Base-by-base conservation (phyloP, 1,140 invertebrate genomes). In the Calephelis virginiensis region DNA sequence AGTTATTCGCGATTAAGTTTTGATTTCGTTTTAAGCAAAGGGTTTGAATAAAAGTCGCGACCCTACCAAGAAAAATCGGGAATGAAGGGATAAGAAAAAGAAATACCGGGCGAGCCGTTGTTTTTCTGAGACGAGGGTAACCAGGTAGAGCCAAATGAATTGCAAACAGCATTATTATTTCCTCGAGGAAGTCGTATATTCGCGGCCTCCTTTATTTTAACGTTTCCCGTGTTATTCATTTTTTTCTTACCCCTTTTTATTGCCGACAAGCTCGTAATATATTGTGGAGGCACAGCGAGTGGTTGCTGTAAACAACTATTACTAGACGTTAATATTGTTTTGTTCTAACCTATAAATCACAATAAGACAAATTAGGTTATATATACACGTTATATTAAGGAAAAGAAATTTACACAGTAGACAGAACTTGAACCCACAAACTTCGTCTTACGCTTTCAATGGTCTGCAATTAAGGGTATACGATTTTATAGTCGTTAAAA, bases 121-220 rank as follows among this genome's bases (percentile, higher is more conserved):
- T 90, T 90, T 85, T 81, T 76, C 80, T 76, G 79, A 82, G 80
- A 79, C 78, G 80, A 72, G 87, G 84, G 86, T 88, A 82, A 80
- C 80, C 86, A 90, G 86, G 88, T 90, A 90, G 74, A 76, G 84
- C 73, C 85, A 91, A 91, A 91, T 91, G 89, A 91, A 91, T 91
- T 91, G 89, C 85, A 91, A 91, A 91, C 89, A 91, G 86, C 83
- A 91, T 89, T 91, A 91, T 91, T 91, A 89, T 91, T 91, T 89
- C 89, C 89, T 89, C 69, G 63, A 86, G 86, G 89, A 91, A 91
- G 89, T 89, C 89, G 84, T 91, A 91, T 91, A 91, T 89, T 83
- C 85, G 77, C 77, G 77, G 81, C 75, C 82, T 85, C 82, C 82
- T 89, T 91, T 89, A 89, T 89, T 91, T 91, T 91, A 89, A 81